phyloP scores from a whole-genome alignment of 2,797 vertebrate genomes.

The Simalia tracyae region DNA sequence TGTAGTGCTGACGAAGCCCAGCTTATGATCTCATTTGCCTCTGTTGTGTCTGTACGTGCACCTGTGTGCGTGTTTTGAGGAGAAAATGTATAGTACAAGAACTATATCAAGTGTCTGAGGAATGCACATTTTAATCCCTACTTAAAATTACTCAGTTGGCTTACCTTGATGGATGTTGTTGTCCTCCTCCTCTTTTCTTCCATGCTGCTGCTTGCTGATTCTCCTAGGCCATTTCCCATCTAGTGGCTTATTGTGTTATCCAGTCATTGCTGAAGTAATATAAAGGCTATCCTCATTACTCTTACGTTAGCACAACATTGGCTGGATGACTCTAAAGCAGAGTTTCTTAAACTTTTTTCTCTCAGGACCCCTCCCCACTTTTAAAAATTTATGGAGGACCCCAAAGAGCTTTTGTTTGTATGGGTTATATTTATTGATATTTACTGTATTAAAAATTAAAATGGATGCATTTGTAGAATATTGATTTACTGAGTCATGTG shows the following conservation, averaged over 20 bases:
- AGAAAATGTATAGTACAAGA: background rate
- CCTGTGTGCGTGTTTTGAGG: background rate
- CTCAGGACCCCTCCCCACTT: background rate
- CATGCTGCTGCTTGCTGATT: background rate
- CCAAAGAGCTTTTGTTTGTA: too few species aligned
- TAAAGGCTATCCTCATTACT: background rate
- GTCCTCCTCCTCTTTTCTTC: background rate
- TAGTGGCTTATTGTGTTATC: background rate
- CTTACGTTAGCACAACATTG: background rate
- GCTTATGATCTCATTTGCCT: background rate
- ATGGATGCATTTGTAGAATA: too few species aligned
- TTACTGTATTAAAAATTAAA: too few species aligned
- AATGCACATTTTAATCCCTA: background rate
- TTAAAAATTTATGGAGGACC: too few species aligned
- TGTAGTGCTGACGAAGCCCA: background rate
- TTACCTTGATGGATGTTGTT: background rate
- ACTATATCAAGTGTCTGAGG: background rate
- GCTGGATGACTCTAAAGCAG: background rate
- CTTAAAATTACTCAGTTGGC: background rate
- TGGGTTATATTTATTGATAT: too few species aligned
- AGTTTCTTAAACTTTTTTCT: background rate
- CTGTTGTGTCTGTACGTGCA: background rate
- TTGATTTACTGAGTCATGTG: too few species aligned
- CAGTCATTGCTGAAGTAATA: background rate
- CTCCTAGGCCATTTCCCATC: background rate